Evolutionary conservation across 1,140 invertebrate genomes (phyloP).

Genomic region (Cardiocondyla obscurior): DNA sequence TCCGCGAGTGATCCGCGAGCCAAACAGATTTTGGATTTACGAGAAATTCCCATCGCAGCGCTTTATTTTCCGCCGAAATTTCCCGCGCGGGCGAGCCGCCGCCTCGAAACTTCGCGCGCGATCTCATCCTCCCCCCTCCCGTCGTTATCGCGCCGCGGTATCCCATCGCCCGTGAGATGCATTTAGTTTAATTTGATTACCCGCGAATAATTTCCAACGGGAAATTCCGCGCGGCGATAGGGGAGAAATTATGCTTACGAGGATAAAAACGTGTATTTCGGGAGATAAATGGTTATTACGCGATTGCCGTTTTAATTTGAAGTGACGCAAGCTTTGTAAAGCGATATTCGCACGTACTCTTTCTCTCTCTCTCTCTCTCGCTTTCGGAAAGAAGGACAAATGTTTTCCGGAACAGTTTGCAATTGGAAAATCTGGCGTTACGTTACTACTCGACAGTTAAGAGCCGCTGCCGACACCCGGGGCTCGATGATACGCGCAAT

Average conservation of each 20-base stretch:
- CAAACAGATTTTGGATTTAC: slow-evolving; percentile 48
- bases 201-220: not conserved
- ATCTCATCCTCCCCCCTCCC: not conserved
- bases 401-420: not conserved
- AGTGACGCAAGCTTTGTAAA: not conserved
- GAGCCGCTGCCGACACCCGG: slow-evolving; percentile 2
- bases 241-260: slow-evolving; percentile 6
- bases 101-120: not conserved
- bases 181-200: slow-evolving; percentile 13
- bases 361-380: not conserved
- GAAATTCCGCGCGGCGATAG: not conserved
- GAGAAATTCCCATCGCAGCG: slow-evolving; percentile 43
- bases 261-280: not conserved
- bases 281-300: slow-evolving; percentile 18
- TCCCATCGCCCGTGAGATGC: not conserved
- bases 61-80: slow-evolving; percentile 40
- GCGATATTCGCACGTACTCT: not conserved
- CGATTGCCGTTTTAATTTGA: slow-evolving; percentile 9
- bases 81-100: slow-evolving; percentile 15
- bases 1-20: slow-evolving; percentile 11
- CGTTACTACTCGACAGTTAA: slow-evolving; percentile 9
- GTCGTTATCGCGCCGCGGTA: not conserved
- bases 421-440: not conserved
- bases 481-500: slow-evolving; percentile 29
- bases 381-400: not conserved